Evolutionary conservation across 2,888 invertebrate species (phyloP), one percentile per base, ranked within the genome.

Genomic region (Tachystola acroxantha): DNA sequence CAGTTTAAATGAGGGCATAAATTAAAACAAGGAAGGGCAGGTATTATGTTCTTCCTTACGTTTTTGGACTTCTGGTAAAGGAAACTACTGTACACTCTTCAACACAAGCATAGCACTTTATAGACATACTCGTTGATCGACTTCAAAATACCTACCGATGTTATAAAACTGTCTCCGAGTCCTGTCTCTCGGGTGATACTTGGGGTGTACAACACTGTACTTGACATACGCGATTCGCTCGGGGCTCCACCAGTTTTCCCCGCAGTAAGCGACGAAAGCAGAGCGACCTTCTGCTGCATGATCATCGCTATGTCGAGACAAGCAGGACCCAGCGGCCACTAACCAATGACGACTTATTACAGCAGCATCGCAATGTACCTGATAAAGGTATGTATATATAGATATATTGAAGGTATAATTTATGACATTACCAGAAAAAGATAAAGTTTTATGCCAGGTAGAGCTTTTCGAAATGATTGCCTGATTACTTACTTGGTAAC

Each of bases 331-430:
- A 5, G 84, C 62, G 6, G 74, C 68, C 13, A 84, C 46, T 12
- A 84, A 43, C 84, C 84, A 84, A 48, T 82, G 76, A 2, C 68
- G 56, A 45, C 71, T 82, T 24, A 84, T 64, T 7, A 67, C 68
- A 7, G 79, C 82, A 10, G 79, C 77, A 38, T 84, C 84, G 43
- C 84, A 84, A 39, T 68, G 64, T 28, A 81, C 64, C 84, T 84
- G 43, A 26, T 57, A 57, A 37, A 10, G n/a, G n/a, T n/a, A n/a
- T n/a, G n/a, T n/a, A n/a, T n/a, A n/a, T n/a, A n/a, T n/a, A n/a
- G n/a, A n/a, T n/a, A n/a, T n/a, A n/a, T n/a, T n/a, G n/a, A n/a
- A n/a, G n/a, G n/a, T n/a, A n/a, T n/a, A n/a, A n/a, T n/a, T n/a
- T n/a, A n/a, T n/a, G n/a, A n/a, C n/a, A n/a, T n/a, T n/a, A n/a